Conservation (phyloP, 2,888 invertebrate species). For the Gastrophysa polygoni region DNA sequence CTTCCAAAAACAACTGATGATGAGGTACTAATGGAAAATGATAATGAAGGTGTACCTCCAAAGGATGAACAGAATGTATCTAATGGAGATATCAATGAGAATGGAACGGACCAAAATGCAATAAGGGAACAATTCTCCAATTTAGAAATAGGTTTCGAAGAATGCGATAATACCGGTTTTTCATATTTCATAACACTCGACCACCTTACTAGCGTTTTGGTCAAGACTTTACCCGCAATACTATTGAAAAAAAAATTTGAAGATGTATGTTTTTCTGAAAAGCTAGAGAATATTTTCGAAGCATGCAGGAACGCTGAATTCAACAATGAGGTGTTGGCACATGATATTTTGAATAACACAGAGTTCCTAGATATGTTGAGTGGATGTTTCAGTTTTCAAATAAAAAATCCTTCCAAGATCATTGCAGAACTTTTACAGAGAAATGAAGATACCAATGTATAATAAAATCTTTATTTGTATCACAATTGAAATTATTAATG, state of each 20-base stretch:
- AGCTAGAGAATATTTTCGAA: constrained; percentile 47
- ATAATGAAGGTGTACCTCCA: background rate
- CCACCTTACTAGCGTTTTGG: constrained; percentile 46
- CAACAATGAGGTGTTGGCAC: constrained; percentile 47
- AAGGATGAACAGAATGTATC: background rate
- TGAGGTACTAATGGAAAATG: no score
- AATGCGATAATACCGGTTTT: constrained; percentile 24
- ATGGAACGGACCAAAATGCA: background rate
- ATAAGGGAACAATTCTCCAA: constrained; percentile 31
- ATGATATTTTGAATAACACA: constrained; percentile 48
- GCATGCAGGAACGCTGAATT: constrained; percentile 44
- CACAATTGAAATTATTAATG: constrained; percentile 1
- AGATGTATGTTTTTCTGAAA: constrained; percentile 48
- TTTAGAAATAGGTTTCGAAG: constrained; percentile 32
- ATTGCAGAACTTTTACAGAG: constrained; percentile 23
- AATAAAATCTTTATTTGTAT: background rate
- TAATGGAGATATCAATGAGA: background rate
- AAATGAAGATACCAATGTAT: background rate
- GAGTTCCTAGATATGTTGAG: constrained; percentile 43
- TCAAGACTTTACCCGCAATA: constrained; percentile 40
- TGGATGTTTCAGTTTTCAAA: constrained; percentile 44
- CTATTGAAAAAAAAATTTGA: constrained; percentile 37
- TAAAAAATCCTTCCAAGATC: constrained; percentile 42
- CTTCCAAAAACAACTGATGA: background rate
- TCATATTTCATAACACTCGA: constrained; percentile 49